Evolutionary conservation across 2,797 vertebrate species (phyloP), one percentile per base, ranked within the genome.

Genomic region (Danio aesculapii): DNA sequence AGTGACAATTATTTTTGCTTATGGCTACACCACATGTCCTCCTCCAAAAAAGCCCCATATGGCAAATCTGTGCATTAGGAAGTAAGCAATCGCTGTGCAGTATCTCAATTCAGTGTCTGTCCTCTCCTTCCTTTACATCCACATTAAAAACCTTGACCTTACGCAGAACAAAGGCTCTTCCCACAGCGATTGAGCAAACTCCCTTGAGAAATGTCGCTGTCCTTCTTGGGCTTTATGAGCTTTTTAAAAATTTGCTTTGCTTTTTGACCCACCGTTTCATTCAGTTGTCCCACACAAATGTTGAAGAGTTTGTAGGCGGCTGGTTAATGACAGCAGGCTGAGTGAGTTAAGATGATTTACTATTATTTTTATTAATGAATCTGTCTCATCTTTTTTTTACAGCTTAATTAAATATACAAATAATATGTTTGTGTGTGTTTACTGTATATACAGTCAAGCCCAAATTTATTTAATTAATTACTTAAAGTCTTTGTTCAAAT

Each of bases 31-130:
- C 57, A 71, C 19, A 13, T 79, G 77, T 71, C 19, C 14, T 47
- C 13, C 39, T 68, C 12, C 17, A 47, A 43, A 49, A 63, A 46
- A 55, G 68, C 39, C 17, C 68, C 77, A 79, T 70, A 79, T 64
- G 77, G 68, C 49, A 79, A 47, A 79, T 72, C 49, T 79, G 69
- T 64, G 69, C 49, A 79, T 79, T 72, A 63, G 68, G 30, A 53
- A 55, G 49, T 52, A 46, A 55, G 59, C 53, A 47, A 57, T n/a
- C 41, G 11, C 53, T 5, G 57, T 30, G n/a, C 44, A 55, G 58
- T 55, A 4, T 71, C 49, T 79, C 39, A 53, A 21, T 71, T 55
- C 57, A 79, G 58, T 62, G 46, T 79, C 49, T 63, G 44, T 63
- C 14, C 17, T 64, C 14, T 79, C 39, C 57, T 50, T 69, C 59